Evolutionary conservation across 2,888 invertebrate genomes (phyloP).

Genomic region (Psylliodes chrysocephalus): DNA sequence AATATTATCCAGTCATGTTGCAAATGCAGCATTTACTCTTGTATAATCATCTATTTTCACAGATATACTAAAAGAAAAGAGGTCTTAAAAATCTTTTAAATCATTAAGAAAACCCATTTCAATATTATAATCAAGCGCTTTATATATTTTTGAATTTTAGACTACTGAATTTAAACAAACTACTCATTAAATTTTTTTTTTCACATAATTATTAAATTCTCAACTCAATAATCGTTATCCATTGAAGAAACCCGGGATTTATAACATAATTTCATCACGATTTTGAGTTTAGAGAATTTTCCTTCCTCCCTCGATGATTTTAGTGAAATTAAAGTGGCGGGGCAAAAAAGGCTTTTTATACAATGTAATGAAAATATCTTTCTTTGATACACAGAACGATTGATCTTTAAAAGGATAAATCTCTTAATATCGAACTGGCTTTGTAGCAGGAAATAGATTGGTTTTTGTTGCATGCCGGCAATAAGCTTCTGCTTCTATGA

Average conservation of each 20-base stretch:
- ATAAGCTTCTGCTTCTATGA: slow-evolving; percentile 17
- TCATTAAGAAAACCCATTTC: too few species aligned
- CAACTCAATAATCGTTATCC: slow-evolving; percentile 10
- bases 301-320: slow-evolving; percentile 39
- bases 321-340: slow-evolving; percentile 45
- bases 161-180: too few species aligned
- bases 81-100: too few species aligned
- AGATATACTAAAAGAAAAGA: too few species aligned
- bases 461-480: slow-evolving; percentile 22
- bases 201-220: neutral
- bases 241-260: neutral
- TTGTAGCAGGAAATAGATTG: slow-evolving; percentile 27
- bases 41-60: too few species aligned
- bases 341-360: slow-evolving; percentile 46
- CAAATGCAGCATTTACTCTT: too few species aligned
- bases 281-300: slow-evolving; percentile 10
- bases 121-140: too few species aligned
- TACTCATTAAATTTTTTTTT: too few species aligned
- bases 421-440: slow-evolving; percentile 30
- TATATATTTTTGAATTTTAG: too few species aligned
- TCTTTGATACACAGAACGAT: slow-evolving; percentile 50
- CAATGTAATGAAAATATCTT: slow-evolving; percentile 47
- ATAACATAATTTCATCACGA: slow-evolving; percentile 26
- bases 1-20: too few species aligned
- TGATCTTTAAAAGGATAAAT: slow-evolving; percentile 47